These are phyloP conservation scores for Lordiphosa collinella DNA, from an alignment of 1,140 invertebrate genomes.

Conservation along the genomic window DNA sequence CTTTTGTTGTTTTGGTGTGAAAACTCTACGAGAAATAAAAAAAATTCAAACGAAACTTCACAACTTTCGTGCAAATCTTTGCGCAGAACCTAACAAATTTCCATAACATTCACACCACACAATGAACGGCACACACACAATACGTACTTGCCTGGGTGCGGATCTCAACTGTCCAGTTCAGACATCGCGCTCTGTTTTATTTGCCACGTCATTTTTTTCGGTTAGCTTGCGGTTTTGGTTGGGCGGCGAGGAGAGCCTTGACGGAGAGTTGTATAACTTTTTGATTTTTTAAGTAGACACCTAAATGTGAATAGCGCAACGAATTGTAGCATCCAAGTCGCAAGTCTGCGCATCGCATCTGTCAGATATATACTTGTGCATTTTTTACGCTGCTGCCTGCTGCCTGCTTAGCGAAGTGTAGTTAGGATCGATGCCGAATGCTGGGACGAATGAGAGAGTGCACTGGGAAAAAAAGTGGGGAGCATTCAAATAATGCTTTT, in stretches of 20 bases:
- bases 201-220: constrained; percentile 68
- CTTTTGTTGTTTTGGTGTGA: constrained; percentile 66
- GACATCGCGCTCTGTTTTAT: constrained; percentile 66
- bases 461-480: constrained; percentile 14
- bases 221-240: constrained; percentile 49
- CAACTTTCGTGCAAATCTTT: constrained; percentile 72
- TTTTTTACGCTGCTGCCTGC: constrained; percentile 2
- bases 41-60: constrained; percentile 63
- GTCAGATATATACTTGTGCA: constrained; percentile 57
- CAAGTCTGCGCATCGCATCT: constrained; percentile 68
- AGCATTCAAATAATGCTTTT: too few species aligned
- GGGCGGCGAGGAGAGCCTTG: neutral
- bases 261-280: constrained; percentile 63
- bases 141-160: constrained; percentile 39
- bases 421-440: constrained; percentile 59
- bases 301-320: constrained; percentile 76
- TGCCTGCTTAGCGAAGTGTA: constrained; percentile 71
- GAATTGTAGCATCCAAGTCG: constrained; percentile 57
- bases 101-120: constrained; percentile 73
- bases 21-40: constrained; percentile 19
- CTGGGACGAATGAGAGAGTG: neutral
- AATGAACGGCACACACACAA: constrained; percentile 53
- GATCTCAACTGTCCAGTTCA: constrained; percentile 24
- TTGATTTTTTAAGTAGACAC: constrained; percentile 76
- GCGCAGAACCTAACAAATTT: constrained; percentile 75